These are phyloP conservation scores for Percina caprodes DNA, from an alignment of 2,113 vertebrate species.

Conservation along the genomic window DNA sequence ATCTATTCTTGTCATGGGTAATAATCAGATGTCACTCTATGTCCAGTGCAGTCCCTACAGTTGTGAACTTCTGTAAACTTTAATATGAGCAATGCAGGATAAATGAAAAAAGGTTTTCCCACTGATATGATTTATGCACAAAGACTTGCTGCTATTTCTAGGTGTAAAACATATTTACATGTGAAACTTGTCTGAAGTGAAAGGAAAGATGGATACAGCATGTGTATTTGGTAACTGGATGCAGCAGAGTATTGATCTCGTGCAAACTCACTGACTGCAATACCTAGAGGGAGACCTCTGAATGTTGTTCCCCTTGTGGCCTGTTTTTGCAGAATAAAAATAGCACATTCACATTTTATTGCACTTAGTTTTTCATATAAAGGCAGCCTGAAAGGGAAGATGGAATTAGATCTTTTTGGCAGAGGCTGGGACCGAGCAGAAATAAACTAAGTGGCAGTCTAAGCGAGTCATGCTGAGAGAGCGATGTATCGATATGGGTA, in stretches of 20 bases:
- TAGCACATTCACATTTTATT: slow-evolving; percentile 58
- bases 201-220: slow-evolving; percentile 20
- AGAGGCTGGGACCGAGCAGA: neutral
- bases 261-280: slow-evolving; percentile 54
- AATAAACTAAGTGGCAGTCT: slow-evolving; percentile 30
- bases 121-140: slow-evolving; percentile 36
- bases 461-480: neutral
- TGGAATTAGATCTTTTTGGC: slow-evolving; percentile 60
- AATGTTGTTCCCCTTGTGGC: slow-evolving; percentile 46
- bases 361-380: slow-evolving; percentile 55
- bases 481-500: slow-evolving; percentile 28
- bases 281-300: slow-evolving; percentile 40
- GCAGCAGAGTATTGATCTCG: slow-evolving; percentile 39
- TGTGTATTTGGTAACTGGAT: slow-evolving; percentile 25
- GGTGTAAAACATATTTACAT: slow-evolving; percentile 19
- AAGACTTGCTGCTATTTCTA: slow-evolving; percentile 30
- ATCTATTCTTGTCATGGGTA: slow-evolving; percentile 25
- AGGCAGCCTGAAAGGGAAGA: slow-evolving; percentile 12
- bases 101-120: slow-evolving; percentile 21
- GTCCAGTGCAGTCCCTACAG: neutral
- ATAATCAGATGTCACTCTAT: slow-evolving; percentile 40
- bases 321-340: slow-evolving; percentile 50
- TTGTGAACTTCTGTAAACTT: slow-evolving; percentile 29
- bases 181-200: slow-evolving; percentile 7
- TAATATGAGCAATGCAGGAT: neutral